phyloP scores from a whole-genome alignment of 2,797 vertebrate species.

The Sebastes variabilis region DNA sequence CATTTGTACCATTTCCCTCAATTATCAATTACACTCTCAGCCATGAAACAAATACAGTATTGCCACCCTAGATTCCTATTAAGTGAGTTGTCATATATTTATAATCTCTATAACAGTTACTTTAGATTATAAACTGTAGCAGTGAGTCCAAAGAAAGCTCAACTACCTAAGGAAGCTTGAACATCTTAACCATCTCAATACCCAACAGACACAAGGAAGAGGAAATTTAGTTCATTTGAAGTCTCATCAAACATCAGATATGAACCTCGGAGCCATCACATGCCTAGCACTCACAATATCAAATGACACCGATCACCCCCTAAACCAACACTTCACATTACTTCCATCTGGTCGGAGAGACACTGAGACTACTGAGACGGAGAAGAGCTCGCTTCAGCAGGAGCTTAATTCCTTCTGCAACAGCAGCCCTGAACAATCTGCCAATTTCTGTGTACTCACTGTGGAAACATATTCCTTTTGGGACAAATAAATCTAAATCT shows the following conservation, averaged over 20 bases:
- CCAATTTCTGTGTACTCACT: rapidly evolving
- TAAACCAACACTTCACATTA: too few relatives aligned
- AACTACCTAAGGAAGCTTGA: not conserved
- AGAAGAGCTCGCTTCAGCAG: too few relatives aligned
- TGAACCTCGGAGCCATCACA: too few relatives aligned
- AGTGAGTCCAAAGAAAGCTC: not conserved
- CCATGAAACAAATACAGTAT: not conserved
- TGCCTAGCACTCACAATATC: too few relatives aligned
- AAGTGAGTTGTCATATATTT: not conserved
- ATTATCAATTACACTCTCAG: not conserved
- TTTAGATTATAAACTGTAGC: not conserved
- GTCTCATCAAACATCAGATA: too few relatives aligned
- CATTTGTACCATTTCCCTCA: not conserved
- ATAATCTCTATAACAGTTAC: not conserved
- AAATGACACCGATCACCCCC: too few relatives aligned
- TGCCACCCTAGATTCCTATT: not conserved
- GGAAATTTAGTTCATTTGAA: not conserved
- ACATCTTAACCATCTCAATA: not conserved
- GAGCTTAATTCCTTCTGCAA: too few relatives aligned
- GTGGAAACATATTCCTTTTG: too few relatives aligned
- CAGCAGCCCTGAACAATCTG: too few relatives aligned
- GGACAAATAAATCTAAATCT: too few relatives aligned
- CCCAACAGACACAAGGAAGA: not conserved
- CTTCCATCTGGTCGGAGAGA: too few relatives aligned
- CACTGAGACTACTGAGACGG: too few relatives aligned